A percentile compares a stretch with the other conserved stretches of the same genome.
These are phyloP conservation scores for Oreohelix idahoensis DNA, from an alignment of 1,140 invertebrate species.

Conservation along the genomic window DNA sequence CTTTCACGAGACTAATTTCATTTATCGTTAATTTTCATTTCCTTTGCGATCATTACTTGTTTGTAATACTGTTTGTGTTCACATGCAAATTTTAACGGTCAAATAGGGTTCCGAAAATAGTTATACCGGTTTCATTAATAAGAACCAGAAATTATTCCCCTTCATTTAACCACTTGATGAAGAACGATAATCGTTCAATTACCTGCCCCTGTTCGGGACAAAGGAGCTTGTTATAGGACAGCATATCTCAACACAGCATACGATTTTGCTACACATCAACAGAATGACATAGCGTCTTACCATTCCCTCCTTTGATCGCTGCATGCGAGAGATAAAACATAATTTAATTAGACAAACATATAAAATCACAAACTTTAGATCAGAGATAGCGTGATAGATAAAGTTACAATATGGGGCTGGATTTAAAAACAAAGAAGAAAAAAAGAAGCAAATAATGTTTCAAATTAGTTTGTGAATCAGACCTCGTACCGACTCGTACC, in stretches of 20 bases:
- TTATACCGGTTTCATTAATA: neutral
- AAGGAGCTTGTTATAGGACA: neutral
- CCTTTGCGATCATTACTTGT: too few species aligned
- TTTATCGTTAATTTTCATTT: too few species aligned
- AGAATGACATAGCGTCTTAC: neutral
- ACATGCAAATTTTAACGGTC: neutral
- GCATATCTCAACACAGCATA: neutral
- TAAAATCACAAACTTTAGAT: too few species aligned
- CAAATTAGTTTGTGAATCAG: too few species aligned
- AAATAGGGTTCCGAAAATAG: neutral
- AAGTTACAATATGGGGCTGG: too few species aligned
- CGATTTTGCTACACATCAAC: neutral
- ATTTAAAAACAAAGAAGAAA: too few species aligned
- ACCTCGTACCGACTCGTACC: too few species aligned
- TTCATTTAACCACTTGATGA: slow-evolving; percentile 4
- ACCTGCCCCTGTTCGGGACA: neutral
- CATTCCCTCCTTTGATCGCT: slow-evolving; percentile 8
- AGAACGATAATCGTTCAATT: neutral
- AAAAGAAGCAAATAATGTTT: too few species aligned
- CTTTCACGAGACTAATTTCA: too few species aligned
- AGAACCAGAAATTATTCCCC: neutral
- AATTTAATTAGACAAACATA: too few species aligned
- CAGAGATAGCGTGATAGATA: too few species aligned
- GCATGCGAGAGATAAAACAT: neutral
- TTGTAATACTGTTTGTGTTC: neutral